Evolutionary conservation across 2,888 invertebrate species (phyloP), one percentile per base, ranked within the genome.

Genomic region (Lomographa bimaculata): DNA sequence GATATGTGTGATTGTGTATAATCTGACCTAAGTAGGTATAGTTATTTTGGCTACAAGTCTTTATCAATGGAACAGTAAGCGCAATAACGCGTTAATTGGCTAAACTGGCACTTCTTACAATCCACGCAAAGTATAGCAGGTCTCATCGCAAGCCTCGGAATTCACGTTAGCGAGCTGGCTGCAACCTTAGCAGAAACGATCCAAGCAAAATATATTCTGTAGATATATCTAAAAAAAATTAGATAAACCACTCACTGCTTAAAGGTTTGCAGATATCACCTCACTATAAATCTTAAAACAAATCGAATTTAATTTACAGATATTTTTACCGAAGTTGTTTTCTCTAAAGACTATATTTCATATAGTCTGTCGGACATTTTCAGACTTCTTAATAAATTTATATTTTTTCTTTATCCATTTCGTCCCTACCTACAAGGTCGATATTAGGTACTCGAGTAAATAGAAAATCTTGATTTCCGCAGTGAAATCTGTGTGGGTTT

Each of bases 281-380:
- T 84, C 79, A 74, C 76, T 84, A 81, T 80, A 76, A 75, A 73
- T 71, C 76, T 79, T 80, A 80, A 84, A 83, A 67, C 63, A 83
- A 83, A 80, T 74, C 57, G 62, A 76, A 75, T 79, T 71, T 60
- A 71, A 66, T 70, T 74, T 84, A 84, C 75, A 79, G 70, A 72
- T 79, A 71, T 72, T 73, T 79, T 76, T 78, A 80, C 71, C 65
- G 71, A 77, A 73, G 70, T 73, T 75, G 71, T 68, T 75, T 50
- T 49, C 33, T 69, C 71, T 79, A 74, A 63, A 70, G 79, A 77
- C 79, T 77, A 69, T 78, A 80, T 82, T 77, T 76, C 61, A 80
- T 82, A 80, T 69, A 73, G 80, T 66, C 69, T 74, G 69, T 74
- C 75, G 79, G 79, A 79, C 78, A 69, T 71, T 69, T 64, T 80